A percentile compares a stretch with the other conserved stretches of the same genome.
Evolutionary conservation across 2,113 vertebrate species (phyloP).

Genomic region (Dicrurus megarhynchus): DNA sequence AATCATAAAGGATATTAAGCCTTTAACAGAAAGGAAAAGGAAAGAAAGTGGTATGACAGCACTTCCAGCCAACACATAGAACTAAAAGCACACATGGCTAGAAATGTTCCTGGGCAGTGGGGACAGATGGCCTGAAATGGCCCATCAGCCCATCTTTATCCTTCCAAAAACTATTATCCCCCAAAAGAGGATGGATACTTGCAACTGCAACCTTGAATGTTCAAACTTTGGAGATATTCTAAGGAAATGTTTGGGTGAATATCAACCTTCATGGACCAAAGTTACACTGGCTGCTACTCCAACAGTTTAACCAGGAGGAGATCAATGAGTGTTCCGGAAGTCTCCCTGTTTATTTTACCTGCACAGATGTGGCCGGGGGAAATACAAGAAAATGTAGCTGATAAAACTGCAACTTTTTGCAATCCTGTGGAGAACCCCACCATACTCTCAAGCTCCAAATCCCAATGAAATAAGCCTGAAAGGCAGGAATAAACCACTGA

Average conservation of each 20-base stretch:
- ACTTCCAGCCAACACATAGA: not conserved
- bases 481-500: not conserved
- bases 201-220: not conserved
- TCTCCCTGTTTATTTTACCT: not conserved
- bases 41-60: not conserved
- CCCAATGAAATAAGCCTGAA: not conserved
- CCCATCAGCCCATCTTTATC: not conserved
- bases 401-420: not conserved
- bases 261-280: not conserved
- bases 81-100: not conserved
- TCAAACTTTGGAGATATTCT: not conserved
- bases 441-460: not conserved
- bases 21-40: not conserved
- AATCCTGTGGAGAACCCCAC: not conserved
- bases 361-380: not conserved
- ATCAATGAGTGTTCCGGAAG: not conserved
- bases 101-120: not conserved
- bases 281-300: accelerated
- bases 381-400: not conserved
- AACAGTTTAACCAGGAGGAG: not conserved
- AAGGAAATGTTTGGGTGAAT: not conserved
- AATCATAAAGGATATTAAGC: not conserved
- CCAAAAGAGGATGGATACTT: not conserved
- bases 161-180: not conserved
- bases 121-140: not conserved